Conservation (phyloP, 2,113 vertebrate genomes). For the Drymodes brunneopygia region DNA sequence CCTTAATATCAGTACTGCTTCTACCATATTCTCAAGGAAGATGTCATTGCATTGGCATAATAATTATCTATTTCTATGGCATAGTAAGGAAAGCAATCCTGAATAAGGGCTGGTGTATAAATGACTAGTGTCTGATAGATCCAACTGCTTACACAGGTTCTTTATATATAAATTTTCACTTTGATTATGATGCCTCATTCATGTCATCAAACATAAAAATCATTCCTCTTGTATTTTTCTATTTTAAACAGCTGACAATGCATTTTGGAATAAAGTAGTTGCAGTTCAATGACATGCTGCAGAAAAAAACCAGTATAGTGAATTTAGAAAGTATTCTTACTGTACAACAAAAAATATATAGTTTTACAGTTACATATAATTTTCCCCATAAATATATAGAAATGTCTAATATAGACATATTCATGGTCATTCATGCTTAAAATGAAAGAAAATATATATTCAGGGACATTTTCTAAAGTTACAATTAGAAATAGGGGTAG, state of each 20-base stretch:
- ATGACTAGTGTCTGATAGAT: slow-evolving; percentile 13
- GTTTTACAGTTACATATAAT: too few relatives aligned
- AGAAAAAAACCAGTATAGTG: neutral
- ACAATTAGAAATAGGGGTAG: neutral
- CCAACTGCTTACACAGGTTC: neutral
- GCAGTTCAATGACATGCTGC: neutral
- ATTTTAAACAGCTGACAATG: neutral
- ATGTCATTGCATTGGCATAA: slow-evolving; percentile 27
- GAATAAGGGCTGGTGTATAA: slow-evolving; percentile 30
- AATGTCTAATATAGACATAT: neutral
- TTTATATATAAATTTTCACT: slow-evolving; percentile 25
- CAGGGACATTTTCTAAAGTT: neutral
- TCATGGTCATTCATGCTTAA: neutral
- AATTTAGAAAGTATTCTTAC: neutral
- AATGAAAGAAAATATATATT: neutral
- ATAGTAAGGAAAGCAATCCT: slow-evolving; percentile 40
- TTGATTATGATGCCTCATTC: slow-evolving; percentile 40
- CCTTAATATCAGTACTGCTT: slow-evolving; percentile 21
- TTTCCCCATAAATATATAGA: neutral
- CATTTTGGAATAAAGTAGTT: slow-evolving; percentile 33
- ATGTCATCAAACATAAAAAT: slow-evolving; percentile 32
- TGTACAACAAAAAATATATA: neutral
- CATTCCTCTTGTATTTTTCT: neutral
- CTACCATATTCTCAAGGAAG: slow-evolving; percentile 10
- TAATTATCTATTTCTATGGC: slow-evolving; percentile 20